Evolutionary conservation across 1,140 invertebrate genomes (phyloP), one percentile per base, ranked within the genome.

Genomic region (Liolophura sinensis): DNA sequence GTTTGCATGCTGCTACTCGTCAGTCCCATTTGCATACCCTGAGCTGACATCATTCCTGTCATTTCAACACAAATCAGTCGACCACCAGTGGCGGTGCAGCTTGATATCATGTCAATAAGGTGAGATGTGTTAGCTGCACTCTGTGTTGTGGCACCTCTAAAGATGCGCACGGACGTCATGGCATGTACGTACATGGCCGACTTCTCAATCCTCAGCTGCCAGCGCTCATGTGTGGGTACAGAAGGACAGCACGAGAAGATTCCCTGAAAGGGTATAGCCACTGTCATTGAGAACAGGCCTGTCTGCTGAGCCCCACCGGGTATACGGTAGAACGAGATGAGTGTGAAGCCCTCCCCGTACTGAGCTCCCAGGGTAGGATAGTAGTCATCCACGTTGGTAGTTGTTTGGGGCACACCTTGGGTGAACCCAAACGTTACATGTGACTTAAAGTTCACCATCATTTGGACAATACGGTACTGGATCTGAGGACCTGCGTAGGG

Each of bases 21-120:
- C 3, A 40, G 9, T 40, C 31, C 31, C 3, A 40, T 3, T 9
- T 40, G 31, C 51, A 54, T 54, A 46, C 54, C 46, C 25, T 50
- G 40, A 20, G 61, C 25, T 24, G 25, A 56, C 46, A 47, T 60
- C n/a, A 68, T 59, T 1, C 77, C 77, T 12, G 75, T 76, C 18
- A 75, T 63, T 52, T 76, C 75, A 3, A 78, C 55, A 55, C 73
- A 72, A 4, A 76, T 52, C 46, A 78, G 68, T 40, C 77, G 60
- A 0, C 73, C 72, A 15, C 77, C 77, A 25, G 51, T 55, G 18
- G 64, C 47, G 18, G 77, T 63, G 51, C 70, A 60, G 54, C 68
- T 65, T 9, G 62, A 27, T 14, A 78, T 76, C 11, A 67, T 68
- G 27, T 73, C 60, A 15, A 67, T 65, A 0, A 78, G 27, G 52